Evolutionary conservation across 2,113 vertebrate genomes (phyloP).

Genomic region (Chionis minor): DNA sequence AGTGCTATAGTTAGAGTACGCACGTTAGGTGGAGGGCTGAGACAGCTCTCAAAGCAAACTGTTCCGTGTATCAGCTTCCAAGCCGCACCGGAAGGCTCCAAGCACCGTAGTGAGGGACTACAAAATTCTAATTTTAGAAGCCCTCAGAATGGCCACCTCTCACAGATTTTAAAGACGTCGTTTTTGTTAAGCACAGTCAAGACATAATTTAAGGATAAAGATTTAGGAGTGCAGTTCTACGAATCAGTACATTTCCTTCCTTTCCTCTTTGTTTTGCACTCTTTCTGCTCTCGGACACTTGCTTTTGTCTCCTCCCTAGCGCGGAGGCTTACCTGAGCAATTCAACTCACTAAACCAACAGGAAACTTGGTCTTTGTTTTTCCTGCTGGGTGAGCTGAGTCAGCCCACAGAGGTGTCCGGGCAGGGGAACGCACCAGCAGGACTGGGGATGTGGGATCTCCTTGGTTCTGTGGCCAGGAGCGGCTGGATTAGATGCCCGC

Average conservation of each 20-base stretch:
- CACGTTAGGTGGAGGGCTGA: neutral
- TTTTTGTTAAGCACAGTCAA: neutral
- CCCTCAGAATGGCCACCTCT: neutral
- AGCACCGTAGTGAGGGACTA: neutral
- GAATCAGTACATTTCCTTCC: neutral
- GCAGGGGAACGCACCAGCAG: fast-evolving
- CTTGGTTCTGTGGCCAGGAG: neutral
- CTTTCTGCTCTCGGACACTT: neutral
- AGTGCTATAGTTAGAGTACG: neutral
- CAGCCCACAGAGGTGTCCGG: neutral
- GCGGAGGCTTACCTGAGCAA: neutral
- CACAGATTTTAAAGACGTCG: neutral
- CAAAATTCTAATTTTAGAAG: no score
- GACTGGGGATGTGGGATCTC: neutral
- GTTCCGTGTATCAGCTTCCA: neutral
- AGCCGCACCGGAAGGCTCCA: neutral
- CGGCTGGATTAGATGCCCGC: neutral
- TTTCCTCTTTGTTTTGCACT: neutral
- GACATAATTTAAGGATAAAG: neutral
- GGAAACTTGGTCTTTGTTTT: neutral
- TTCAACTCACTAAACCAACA: neutral
- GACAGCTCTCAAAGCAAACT: neutral
- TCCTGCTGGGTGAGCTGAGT: neutral
- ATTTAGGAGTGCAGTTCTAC: neutral
- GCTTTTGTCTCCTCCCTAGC: neutral